Percentiles rank a stretch among this genome's conserved stretches.
These are phyloP conservation scores for Dyspetes luteomarginatus DNA, from an alignment of 2,888 invertebrate species.

Conservation along the genomic window DNA sequence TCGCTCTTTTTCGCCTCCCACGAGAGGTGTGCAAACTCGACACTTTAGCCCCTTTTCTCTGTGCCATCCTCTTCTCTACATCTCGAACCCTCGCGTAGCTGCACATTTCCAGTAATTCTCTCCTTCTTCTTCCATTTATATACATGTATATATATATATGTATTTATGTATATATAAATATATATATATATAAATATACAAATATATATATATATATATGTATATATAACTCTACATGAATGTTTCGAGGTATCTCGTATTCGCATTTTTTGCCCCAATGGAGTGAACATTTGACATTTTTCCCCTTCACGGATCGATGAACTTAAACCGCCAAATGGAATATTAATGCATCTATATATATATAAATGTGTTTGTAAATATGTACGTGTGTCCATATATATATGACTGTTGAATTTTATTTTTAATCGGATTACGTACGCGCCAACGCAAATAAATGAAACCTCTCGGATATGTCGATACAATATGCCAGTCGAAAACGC, in stretches of 20 bases:
- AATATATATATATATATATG: neutral
- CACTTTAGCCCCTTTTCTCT: conserved; percentile 40
- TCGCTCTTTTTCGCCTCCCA: conserved; percentile 15
- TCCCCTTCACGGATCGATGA: neutral
- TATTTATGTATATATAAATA: neutral
- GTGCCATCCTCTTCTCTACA: neutral
- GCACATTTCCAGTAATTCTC: conserved; percentile 58
- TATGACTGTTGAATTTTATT: conserved; percentile 50
- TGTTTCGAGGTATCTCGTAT: neutral
- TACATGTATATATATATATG: neutral
- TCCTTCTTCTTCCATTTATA: conserved; percentile 17
- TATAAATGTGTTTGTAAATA: neutral
- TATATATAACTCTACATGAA: neutral
- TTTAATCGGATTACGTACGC: conserved; percentile 62
- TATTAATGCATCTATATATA: conserved; percentile 2
- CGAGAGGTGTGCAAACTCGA: conserved; percentile 61
- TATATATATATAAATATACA: neutral
- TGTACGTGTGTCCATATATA: neutral
- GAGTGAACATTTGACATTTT: conserved; percentile 20
- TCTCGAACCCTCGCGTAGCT: conserved; percentile 44
- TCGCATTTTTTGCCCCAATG: neutral
- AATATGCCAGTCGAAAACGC: conserved; percentile 8
- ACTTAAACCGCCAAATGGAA: neutral
- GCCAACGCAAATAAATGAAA: conserved; percentile 58
- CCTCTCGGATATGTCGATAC: conserved; percentile 53